These are phyloP conservation scores for Patella pellucida DNA, from an alignment of 2,888 invertebrate genomes.

Conservation along the genomic window DNA sequence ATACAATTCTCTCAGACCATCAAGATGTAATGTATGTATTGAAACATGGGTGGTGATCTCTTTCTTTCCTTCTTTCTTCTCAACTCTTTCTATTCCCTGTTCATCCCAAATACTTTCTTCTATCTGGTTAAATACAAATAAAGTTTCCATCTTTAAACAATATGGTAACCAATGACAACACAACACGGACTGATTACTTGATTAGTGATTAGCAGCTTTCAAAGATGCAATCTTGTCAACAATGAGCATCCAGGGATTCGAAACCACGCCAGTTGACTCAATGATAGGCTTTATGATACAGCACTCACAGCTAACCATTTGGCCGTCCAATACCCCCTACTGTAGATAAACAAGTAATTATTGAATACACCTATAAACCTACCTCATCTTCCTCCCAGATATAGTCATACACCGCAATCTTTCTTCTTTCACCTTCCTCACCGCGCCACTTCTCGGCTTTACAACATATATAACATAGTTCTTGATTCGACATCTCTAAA, in stretches of 20 bases:
- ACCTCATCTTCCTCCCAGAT: conserved; percentile 69
- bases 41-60: conserved; percentile 69
- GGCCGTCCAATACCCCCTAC: too few relatives aligned
- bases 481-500: conserved; percentile 68
- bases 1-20: conserved; percentile 66
- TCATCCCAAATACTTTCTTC: conserved; percentile 64
- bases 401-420: conserved; percentile 67
- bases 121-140: conserved; percentile 42
- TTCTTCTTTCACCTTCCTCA: conserved; percentile 67
- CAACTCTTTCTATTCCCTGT: conserved; percentile 45
- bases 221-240: too few relatives aligned
- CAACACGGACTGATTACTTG: too few relatives aligned
- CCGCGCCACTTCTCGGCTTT: conserved; percentile 68
- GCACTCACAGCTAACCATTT: too few relatives aligned
- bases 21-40: conserved; percentile 66
- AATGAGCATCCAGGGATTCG: too few relatives aligned
- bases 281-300: too few relatives aligned
- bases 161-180: too few relatives aligned
- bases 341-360: too few relatives aligned
- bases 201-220: too few relatives aligned
- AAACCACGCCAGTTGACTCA: too few relatives aligned
- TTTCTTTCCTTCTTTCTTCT: conserved; percentile 30
- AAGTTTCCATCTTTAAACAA: background rate
- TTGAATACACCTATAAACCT: conserved; percentile 26
- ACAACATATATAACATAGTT: conserved; percentile 59